A percentile compares a stretch with the other conserved stretches of the same genome.
Conservation (phyloP, 2,797 vertebrate genomes). For the Sorex maritimensis region DNA sequence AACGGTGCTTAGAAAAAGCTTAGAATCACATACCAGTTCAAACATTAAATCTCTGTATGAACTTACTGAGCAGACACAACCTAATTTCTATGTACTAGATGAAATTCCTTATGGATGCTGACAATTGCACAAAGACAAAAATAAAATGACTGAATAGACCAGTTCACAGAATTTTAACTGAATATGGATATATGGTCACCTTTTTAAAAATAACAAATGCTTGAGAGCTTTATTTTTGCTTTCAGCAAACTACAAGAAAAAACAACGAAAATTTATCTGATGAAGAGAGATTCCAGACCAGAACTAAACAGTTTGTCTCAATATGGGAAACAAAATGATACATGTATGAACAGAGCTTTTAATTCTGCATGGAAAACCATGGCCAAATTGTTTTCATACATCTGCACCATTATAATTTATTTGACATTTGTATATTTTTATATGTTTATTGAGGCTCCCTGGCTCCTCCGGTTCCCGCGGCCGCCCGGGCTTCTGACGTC, state of each 20-base stretch:
- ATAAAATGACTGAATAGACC: too few species aligned
- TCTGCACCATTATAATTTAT: neutral
- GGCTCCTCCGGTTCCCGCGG: too few species aligned
- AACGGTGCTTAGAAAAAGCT: too few species aligned
- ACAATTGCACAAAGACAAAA: too few species aligned
- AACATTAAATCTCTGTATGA: too few species aligned
- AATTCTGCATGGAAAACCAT: slow-evolving; percentile 16
- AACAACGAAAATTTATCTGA: neutral
- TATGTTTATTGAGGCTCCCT: too few species aligned
- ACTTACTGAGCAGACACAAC: too few species aligned
- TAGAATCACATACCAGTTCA: too few species aligned
- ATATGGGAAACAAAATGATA: neutral
- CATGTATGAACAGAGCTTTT: neutral
- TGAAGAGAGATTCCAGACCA: neutral
- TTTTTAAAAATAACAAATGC: neutral
- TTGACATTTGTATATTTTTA: slow-evolving; percentile 27
- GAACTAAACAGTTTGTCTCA: neutral
- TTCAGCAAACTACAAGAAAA: neutral
- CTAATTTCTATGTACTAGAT: too few species aligned
- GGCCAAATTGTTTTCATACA: slow-evolving; percentile 22
- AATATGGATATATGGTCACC: neutral
- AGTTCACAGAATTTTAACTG: too few species aligned
- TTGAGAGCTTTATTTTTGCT: slow-evolving; percentile 7
- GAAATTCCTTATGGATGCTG: too few species aligned
- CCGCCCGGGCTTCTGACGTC: too few species aligned